A percentile compares a stretch with the other conserved stretches of the same genome.
Conservation (phyloP, 2,888 invertebrate species). For the Vannuccia rotundouncinata region DNA sequence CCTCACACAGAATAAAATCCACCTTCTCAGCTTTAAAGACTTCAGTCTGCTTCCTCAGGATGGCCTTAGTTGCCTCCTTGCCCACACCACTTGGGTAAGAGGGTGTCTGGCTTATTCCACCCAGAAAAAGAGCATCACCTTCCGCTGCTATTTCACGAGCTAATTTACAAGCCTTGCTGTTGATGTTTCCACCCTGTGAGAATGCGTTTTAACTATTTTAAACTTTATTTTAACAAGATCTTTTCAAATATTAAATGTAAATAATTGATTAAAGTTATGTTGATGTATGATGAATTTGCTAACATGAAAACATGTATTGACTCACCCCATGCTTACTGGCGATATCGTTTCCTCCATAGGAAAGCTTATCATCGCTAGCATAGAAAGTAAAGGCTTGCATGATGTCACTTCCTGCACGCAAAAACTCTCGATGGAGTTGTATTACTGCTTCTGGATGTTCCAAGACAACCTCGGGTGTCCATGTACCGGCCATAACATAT, state of each 20-base stretch:
- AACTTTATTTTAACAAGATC: neutral
- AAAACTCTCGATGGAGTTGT: constrained; percentile 55
- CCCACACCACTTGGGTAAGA: constrained; percentile 50
- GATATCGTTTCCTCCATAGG: constrained; percentile 48
- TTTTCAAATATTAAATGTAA: too few relatives aligned
- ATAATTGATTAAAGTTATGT: too few relatives aligned
- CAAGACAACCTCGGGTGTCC: constrained; percentile 56
- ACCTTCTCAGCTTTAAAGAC: constrained; percentile 53
- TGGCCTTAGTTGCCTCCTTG: constrained; percentile 49
- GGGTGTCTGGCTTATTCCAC: constrained; percentile 55
- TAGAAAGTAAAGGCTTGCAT: constrained; percentile 58
- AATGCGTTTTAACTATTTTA: neutral
- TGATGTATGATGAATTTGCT: too few relatives aligned
- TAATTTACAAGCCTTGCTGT: constrained; percentile 52
- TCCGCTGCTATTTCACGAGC: constrained; percentile 53
- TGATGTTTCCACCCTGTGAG: constrained; percentile 49
- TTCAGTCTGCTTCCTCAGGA: constrained; percentile 52
- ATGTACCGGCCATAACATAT: constrained; percentile 58
- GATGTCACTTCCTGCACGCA: constrained; percentile 56
- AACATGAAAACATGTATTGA: too few relatives aligned
- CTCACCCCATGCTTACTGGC: neutral
- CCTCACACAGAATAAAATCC: constrained; percentile 56
- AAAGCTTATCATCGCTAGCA: constrained; percentile 56
- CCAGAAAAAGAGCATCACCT: constrained; percentile 52
- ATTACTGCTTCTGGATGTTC: constrained; percentile 57